These are phyloP conservation scores for Prolemur simus DNA, from an alignment of 2,113 vertebrate species.

Conservation along the genomic window DNA sequence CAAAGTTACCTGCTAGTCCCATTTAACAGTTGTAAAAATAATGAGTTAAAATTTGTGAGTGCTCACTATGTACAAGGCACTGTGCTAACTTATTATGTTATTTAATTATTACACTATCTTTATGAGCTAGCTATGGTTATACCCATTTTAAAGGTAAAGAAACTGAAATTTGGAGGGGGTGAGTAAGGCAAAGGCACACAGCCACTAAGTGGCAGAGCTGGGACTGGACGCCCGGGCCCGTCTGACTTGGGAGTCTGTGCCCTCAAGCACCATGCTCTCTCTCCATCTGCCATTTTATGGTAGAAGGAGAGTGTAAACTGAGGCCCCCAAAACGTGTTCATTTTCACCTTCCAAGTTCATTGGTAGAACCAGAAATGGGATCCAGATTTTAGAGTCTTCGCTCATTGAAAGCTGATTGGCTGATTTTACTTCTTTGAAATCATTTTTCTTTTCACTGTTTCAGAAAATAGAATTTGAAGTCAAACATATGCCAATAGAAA, in stretches of 20 bases:
- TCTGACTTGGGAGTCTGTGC: background rate
- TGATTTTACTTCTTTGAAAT: slow-evolving; percentile 5
- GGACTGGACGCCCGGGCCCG: background rate
- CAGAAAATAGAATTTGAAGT: slow-evolving; percentile 22
- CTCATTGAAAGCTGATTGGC: background rate
- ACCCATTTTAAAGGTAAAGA: background rate
- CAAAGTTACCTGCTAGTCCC: background rate
- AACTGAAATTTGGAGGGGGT: background rate
- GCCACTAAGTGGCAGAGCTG: background rate
- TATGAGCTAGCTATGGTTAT: background rate
- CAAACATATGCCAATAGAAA: background rate
- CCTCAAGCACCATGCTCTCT: background rate
- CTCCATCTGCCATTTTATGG: background rate
- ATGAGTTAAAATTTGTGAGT: background rate
- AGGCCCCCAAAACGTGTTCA: background rate
- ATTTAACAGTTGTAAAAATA: background rate
- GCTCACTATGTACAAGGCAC: background rate
- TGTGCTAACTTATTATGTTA: background rate
- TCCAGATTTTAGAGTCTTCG: background rate
- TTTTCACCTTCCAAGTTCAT: background rate
- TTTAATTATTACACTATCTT: background rate
- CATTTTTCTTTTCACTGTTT: background rate
- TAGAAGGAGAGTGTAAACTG: background rate
- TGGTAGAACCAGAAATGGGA: background rate
- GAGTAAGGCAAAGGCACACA: background rate